Conservation (phyloP, 1,140 invertebrate genomes). For the Penaeus japonicus region DNA sequence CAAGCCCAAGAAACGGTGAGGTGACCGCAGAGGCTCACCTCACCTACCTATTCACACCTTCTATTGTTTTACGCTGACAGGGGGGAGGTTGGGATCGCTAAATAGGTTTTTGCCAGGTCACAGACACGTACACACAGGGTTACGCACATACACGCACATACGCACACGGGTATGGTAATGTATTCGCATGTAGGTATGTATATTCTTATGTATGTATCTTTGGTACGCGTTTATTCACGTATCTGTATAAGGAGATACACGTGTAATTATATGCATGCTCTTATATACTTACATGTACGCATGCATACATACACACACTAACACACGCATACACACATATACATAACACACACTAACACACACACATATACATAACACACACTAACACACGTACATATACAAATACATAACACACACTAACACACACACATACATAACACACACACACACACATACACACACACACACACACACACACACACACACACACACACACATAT, state of each 20-base stretch:
- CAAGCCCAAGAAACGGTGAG: no score
- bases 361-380: no score
- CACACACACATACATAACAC: neutral
- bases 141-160: neutral
- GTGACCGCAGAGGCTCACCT: no score
- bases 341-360: neutral
- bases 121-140: neutral
- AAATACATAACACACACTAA: no score
- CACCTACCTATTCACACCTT: no score
- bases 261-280: constrained; percentile 10
- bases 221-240: no score
- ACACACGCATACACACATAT: neutral
- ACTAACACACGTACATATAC: no score
- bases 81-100: no score
- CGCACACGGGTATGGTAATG: neutral
- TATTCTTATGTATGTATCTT: no score
- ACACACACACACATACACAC: neutral
- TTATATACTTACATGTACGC: neutral
- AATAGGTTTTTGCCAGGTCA: neutral
- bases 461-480: neutral
- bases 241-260: no score
- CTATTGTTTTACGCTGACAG: no score
- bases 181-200: neutral
- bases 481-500: no score
- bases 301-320: neutral